Base-by-base conservation (phyloP, 1,140 invertebrate species). In the Dendrolimus kikuchii region DNA sequence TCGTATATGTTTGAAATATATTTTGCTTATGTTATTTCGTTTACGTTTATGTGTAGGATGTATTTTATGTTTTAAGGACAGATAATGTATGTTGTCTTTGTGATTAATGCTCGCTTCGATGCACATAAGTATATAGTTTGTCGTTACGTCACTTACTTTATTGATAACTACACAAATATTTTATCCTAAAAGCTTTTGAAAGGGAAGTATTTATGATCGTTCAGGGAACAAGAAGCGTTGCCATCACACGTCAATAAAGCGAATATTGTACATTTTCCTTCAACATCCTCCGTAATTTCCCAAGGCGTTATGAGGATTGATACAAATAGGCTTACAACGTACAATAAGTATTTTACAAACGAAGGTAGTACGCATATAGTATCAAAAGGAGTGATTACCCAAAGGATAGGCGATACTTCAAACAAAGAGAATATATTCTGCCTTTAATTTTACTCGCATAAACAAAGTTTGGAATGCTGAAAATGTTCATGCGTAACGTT, bases 221-320 rank as follows among this genome's bases (percentile, higher is more conserved):
- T 54, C 49, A 9, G 50, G 47, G 43, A 52, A 42, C 51, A 2
- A 23, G 23, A 23, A 23, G 23, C 23, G 23, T 23, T 23, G 23
- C 23, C 23, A 23, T 23, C 23, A 53, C 37, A 48, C 7, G 44
- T 51, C 50, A 49, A 48, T 52, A 45, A 46, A 51, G 52, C 40
- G 60, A 60, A 62, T 62, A 60, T 59, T 68, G 65, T 68, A 61
- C 63, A 60, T 55, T 60, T 58, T 61, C 48, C 59, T 66, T 62
- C 58, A 50, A 53, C 60, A 62, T 57, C 53, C 58, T 60, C 57
- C 60, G 65, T 66, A 72, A 75, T 75, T 72, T 75, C 69, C 69
- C 69, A 40, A 68, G 69, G 9, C 44, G 64, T 37, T 47, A 54
- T 53, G 61, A 64, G 53, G 9, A 40, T 49, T 47, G 51, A 46